Conservation (phyloP, 2,888 invertebrate genomes). For the Sphaeridia pumilis region DNA sequence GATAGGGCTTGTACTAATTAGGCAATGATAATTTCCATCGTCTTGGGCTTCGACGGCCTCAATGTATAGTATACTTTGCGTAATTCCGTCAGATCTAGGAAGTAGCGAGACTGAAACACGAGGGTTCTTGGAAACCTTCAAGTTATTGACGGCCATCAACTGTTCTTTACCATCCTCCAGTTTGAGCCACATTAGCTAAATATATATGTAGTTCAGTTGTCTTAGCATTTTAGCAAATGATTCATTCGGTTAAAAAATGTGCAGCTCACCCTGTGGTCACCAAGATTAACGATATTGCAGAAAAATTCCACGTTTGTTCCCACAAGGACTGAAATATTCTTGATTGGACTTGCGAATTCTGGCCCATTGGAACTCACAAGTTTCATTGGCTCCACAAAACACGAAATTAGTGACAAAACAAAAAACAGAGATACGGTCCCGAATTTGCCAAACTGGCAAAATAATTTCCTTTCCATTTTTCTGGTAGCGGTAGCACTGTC, state of each 20-base stretch:
- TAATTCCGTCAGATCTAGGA: constrained; percentile 28
- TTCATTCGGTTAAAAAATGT: not conserved
- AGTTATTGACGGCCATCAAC: constrained; percentile 24
- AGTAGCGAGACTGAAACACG: constrained; percentile 22
- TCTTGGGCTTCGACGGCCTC: constrained; percentile 22
- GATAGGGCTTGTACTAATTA: constrained; percentile 24
- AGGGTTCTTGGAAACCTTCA: constrained; percentile 27
- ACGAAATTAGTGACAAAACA: too few species aligned
- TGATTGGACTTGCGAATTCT: constrained; percentile 2
- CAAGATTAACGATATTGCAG: constrained; percentile 25
- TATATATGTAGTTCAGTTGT: not conserved
- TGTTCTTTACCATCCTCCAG: constrained; percentile 18
- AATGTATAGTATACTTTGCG: constrained; percentile 29
- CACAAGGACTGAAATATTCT: constrained; percentile 21
- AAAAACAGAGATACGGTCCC: too few species aligned
- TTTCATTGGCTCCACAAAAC: not conserved
- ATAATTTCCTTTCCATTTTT: too few species aligned
- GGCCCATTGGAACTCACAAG: too few species aligned
- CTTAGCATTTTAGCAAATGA: too few species aligned
- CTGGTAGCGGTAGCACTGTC: too few species aligned
- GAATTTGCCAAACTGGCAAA: too few species aligned
- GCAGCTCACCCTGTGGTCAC: constrained; percentile 22
- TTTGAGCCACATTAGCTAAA: constrained; percentile 29
- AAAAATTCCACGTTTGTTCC: constrained; percentile 30
- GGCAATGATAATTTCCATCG: constrained; percentile 23